These are phyloP conservation scores for Sorex fumeus DNA, from an alignment of 2,113 vertebrate species.

Conservation along the genomic window DNA sequence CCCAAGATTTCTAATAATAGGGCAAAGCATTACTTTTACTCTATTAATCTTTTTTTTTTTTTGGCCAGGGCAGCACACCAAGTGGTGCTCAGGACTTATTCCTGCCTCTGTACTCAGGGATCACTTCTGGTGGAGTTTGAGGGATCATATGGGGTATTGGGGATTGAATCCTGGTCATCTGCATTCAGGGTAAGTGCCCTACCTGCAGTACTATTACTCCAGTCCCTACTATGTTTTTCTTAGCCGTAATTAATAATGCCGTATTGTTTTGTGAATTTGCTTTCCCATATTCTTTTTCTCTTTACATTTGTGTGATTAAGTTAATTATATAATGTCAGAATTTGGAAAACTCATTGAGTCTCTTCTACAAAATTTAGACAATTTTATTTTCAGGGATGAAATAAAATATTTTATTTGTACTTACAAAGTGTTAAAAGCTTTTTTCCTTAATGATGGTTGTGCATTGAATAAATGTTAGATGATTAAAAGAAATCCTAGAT, in stretches of 20 bases:
- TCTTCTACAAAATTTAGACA: constrained; percentile 67
- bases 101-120: too few relatives aligned
- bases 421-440: constrained; percentile 66
- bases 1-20: too few relatives aligned
- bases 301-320: constrained; percentile 68
- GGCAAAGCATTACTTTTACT: too few relatives aligned
- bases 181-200: too few relatives aligned
- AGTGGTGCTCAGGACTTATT: too few relatives aligned
- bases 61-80: too few relatives aligned
- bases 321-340: constrained; percentile 41
- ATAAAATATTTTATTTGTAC: constrained; percentile 88
- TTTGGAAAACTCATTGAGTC: constrained; percentile 64
- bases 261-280: constrained; percentile 68
- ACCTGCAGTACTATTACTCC: too few relatives aligned
- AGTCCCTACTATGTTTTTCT: too few relatives aligned
- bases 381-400: constrained; percentile 83
- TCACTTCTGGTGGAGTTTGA: too few relatives aligned
- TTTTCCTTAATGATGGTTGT: not conserved
- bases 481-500: constrained; percentile 25
- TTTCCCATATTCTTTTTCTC: constrained; percentile 60
- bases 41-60: too few relatives aligned
- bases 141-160: too few relatives aligned
- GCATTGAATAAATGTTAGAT: constrained; percentile 62
- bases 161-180: too few relatives aligned
- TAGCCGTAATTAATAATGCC: constrained; percentile 22